phyloP scores from a whole-genome alignment of 2,888 invertebrate genomes.

The Aphodius sticticus region DNA sequence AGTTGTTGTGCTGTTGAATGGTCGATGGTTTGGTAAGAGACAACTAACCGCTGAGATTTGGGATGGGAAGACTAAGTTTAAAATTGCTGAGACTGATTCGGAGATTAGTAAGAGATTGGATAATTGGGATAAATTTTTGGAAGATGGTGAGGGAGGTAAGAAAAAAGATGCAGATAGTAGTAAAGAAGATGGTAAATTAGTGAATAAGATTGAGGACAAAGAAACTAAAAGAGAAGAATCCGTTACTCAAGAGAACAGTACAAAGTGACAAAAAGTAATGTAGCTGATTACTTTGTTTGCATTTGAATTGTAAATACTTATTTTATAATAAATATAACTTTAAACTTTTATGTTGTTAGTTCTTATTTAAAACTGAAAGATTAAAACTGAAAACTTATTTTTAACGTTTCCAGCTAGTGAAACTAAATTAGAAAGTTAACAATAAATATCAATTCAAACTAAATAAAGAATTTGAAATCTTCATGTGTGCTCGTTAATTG shows the following conservation, averaged over 20 bases:
- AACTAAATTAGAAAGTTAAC: no score
- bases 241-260: background rate
- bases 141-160: constrained; percentile 59
- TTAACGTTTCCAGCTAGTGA: background rate
- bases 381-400: background rate
- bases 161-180: constrained; percentile 21
- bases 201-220: background rate
- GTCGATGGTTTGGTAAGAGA: constrained; percentile 88
- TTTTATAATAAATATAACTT: background rate
- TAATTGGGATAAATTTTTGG: constrained; percentile 88
- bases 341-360: background rate
- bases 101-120: constrained; percentile 81
- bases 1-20: constrained; percentile 86
- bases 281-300: background rate
- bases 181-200: background rate
- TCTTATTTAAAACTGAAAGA: background rate
- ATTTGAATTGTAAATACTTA: background rate
- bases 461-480: no score
- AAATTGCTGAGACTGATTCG: constrained; percentile 89
- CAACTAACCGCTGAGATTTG: constrained; percentile 87
- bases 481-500: no score
- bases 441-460: no score
- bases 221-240: background rate
- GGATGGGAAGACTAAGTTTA: constrained; percentile 92
- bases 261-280: background rate